These are phyloP conservation scores for Scalopus aquaticus DNA, from an alignment of 2,113 vertebrate genomes.

Conservation along the genomic window DNA sequence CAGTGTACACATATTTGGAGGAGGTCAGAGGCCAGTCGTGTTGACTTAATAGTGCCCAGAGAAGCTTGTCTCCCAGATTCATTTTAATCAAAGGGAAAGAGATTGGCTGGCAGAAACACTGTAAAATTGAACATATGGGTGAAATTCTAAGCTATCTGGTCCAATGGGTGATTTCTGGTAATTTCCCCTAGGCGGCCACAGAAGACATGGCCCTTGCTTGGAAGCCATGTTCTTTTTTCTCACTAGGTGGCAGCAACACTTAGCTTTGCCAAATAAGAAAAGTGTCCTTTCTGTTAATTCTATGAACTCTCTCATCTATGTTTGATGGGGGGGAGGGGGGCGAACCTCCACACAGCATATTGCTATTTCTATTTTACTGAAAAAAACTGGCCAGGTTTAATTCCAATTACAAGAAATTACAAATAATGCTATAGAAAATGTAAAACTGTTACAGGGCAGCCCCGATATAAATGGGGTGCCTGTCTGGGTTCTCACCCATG, in stretches of 20 bases:
- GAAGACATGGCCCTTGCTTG: neutral
- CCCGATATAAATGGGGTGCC: too few species aligned
- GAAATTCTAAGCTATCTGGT: neutral
- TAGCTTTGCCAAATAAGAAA: slow-evolving; percentile 41
- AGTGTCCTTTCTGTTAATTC: neutral
- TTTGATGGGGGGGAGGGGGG: neutral
- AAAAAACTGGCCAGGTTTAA: neutral
- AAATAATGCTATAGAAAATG: neutral
- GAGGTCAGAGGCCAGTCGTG: neutral
- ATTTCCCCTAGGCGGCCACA: neutral
- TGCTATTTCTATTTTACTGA: slow-evolving; percentile 24
- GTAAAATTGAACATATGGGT: neutral
- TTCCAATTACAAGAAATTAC: neutral
- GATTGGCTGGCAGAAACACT: neutral
- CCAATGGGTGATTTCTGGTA: neutral
- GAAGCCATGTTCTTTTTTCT: slow-evolving; percentile 21
- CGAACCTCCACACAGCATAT: neutral
- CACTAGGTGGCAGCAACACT: slow-evolving; percentile 73
- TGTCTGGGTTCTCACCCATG: too few species aligned
- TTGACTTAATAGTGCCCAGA: neutral
- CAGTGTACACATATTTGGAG: neutral
- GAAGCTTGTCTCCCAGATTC: neutral
- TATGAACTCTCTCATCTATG: neutral
- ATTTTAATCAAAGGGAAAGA: neutral
- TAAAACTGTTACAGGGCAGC: too few species aligned